Base-by-base conservation (phyloP, 2,888 invertebrate species). In the Druceiella hillmani region DNA sequence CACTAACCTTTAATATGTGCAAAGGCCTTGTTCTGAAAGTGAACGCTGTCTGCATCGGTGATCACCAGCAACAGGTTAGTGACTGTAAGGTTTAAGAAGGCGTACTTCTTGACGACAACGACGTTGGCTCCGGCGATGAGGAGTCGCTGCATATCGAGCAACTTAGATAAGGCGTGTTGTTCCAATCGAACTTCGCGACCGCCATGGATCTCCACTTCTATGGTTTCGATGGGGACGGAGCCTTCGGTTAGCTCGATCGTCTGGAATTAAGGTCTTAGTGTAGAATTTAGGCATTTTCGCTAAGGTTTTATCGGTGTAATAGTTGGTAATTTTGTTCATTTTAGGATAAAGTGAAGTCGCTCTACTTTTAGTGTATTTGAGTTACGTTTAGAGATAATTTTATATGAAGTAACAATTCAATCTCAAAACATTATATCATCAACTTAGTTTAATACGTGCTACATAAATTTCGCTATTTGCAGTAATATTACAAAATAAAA, bases 21-120 rank as follows among this genome's bases (percentile, higher is more conserved):
- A 55, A 83, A 83, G 13, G 82, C 74, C 44, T 68, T 72, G 46
- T 75, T 75, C 57, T 81, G 81, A 38, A 84, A 65, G 10, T 73
- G 61, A 29, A 83, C 64, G 34, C 66, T 58, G 49, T 74, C 71
- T 59, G 80, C 79, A 51, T 75, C 66, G 41, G 73, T 63, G 31
- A 83, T 70, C 51, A 81, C 75, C 40, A 82, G 62, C 39, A 74
- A 66, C 24, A 79, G 70, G 59, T 73, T 76, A 43, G 76, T 64
- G 4, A 77, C 71, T 50, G 71, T 75, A 35, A 80, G 58, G 52
- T 76, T 74, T 52, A 74, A 66, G 48, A 83, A 82, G 5, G 83
- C 73, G 50, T 72, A 70, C 38, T 68, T 67, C 50, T 72, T 72
- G 44, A 83, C 66, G 22, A 75, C 60, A 22, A 83, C 57, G 17